Conservation (phyloP, 2,888 invertebrate species). For the Netelia virgata region DNA sequence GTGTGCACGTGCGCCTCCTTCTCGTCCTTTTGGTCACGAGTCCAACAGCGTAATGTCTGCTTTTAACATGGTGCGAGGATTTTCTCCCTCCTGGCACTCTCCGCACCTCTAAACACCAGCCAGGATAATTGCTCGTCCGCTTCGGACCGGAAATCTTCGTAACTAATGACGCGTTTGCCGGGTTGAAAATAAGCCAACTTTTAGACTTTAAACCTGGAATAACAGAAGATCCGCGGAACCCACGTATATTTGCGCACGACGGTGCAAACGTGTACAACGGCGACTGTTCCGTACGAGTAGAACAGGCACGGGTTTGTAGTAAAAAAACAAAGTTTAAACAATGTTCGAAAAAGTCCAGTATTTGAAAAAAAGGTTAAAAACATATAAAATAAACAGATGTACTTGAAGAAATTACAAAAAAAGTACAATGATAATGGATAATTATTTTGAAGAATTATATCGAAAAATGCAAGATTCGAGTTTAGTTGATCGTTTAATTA, state of each 20-base stretch:
- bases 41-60: slow-evolving; percentile 57
- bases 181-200: slow-evolving; percentile 18
- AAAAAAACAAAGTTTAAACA: no score
- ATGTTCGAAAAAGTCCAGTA: no score
- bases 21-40: slow-evolving; percentile 59
- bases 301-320: no score
- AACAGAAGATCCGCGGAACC: not conserved
- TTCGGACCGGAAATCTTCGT: slow-evolving; percentile 15
- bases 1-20: slow-evolving; percentile 33
- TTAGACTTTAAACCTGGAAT: slow-evolving; percentile 34
- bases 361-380: no score
- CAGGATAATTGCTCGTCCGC: slow-evolving; percentile 56
- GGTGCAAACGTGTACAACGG: no score
- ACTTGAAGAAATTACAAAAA: no score
- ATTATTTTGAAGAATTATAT: no score
- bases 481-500: no score
- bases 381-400: no score
- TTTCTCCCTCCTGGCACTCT: slow-evolving; percentile 34
- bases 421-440: no score
- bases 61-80: slow-evolving; percentile 61
- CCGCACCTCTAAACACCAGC: slow-evolving; percentile 8
- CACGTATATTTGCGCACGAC: not conserved
- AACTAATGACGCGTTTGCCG: slow-evolving; percentile 37
- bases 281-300: no score
- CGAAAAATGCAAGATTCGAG: no score